A percentile compares a stretch with the other conserved stretches of the same genome.
Conservation (phyloP, 2,113 vertebrate species). For the Zingel zingel region DNA sequence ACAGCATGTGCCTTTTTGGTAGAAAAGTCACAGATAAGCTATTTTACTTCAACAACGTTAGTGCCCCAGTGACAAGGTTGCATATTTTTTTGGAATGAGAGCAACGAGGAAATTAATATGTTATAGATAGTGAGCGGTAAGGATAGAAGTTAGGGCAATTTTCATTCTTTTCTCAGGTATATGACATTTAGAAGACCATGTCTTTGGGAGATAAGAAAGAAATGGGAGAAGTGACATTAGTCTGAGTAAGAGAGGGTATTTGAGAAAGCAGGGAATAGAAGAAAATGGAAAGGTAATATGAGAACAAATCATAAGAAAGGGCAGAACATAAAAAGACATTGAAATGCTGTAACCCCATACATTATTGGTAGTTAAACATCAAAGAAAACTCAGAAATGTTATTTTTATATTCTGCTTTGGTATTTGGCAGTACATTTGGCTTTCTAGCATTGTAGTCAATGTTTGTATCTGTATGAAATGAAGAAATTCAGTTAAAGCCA, state of each 20-base stretch:
- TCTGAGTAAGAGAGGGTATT: constrained; percentile 13
- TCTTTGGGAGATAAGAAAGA: constrained; percentile 50
- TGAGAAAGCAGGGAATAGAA: constrained; percentile 2
- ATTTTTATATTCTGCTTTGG: too few relatives aligned
- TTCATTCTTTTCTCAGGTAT: constrained; percentile 16
- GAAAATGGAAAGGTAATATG: constrained; percentile 23
- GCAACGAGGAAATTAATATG: constrained; percentile 27
- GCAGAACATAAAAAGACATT: not conserved
- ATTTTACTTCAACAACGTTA: not conserved
- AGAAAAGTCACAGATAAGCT: constrained; percentile 46
- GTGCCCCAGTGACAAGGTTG: constrained; percentile 33
- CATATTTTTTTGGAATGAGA: constrained; percentile 32
- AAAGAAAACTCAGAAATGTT: not conserved
- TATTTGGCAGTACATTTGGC: not conserved
- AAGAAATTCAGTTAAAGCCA: not conserved
- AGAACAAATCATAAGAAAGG: not conserved
- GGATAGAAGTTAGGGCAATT: constrained; percentile 36
- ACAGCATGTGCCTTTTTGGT: constrained; percentile 10
- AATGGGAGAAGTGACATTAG: constrained; percentile 38
- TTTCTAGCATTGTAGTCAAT: too few relatives aligned
- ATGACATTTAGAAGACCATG: constrained; percentile 41
- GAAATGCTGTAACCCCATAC: not conserved
- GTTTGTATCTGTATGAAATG: not conserved
- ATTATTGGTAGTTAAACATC: not conserved
- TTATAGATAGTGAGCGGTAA: constrained; percentile 15